Conservation (phyloP, 2,113 vertebrate genomes). For the Thomomys bottae region DNA sequence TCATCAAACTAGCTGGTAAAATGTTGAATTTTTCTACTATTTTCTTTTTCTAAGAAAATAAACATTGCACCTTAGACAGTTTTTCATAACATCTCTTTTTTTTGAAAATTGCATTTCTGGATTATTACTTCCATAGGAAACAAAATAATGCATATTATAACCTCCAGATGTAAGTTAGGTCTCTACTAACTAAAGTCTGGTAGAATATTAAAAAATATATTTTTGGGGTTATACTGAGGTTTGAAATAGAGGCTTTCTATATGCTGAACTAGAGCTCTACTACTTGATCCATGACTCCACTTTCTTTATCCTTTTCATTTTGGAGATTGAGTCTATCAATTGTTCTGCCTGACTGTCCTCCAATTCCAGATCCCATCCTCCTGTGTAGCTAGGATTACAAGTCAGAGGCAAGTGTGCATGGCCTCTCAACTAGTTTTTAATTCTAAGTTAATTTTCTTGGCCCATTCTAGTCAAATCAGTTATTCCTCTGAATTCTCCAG, state of each 20-base stretch:
- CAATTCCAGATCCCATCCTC: too few species aligned
- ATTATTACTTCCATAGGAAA: background rate
- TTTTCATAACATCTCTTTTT: background rate
- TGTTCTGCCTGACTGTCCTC: too few species aligned
- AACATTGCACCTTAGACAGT: background rate
- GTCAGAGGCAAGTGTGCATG: too few species aligned
- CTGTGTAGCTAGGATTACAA: too few species aligned
- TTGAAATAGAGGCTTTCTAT: too few species aligned
- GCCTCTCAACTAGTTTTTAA: background rate
- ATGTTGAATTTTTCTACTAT: background rate
- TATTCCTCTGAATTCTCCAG: background rate
- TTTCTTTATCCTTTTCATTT: too few species aligned
- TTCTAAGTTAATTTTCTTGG: background rate
- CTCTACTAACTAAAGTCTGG: background rate
- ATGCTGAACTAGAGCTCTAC: too few species aligned
- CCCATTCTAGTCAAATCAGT: background rate
- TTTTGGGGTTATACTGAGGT: too few species aligned
- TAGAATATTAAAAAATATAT: too few species aligned
- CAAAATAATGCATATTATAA: background rate
- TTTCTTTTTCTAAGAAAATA: background rate
- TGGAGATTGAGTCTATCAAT: too few species aligned
- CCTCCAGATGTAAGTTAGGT: background rate
- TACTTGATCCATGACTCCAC: too few species aligned
- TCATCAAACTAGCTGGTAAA: background rate
- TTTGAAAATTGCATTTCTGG: background rate